Base-by-base conservation (phyloP, 2,797 vertebrate genomes). In the Petrocephalus schoutedeni region DNA sequence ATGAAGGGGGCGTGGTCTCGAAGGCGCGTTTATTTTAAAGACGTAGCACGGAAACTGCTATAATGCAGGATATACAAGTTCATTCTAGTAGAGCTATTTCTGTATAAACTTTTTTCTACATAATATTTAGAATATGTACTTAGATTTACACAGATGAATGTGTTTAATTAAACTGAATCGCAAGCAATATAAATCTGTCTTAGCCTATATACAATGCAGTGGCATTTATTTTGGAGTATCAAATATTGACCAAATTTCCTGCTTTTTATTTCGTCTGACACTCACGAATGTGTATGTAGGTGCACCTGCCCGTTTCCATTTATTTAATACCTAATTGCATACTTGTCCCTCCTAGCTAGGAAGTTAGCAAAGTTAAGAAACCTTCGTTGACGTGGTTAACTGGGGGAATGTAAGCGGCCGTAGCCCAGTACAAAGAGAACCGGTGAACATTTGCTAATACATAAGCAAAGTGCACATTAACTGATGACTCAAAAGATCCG, bases 401-500 rank as follows among this genome's bases (percentile, higher is more conserved):
- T 16, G 45, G 82, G 23, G 56, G 49, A 14, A 41, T 16, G 4
- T 67, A 51, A 51, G 41, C 58, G 67, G 64, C 59, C 2, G 61
- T 9, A 71, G 53, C 88, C 67, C 67, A 8, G 36, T 61, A 36
- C n/a, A 5, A 82, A 61, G 71, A 41, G 36, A 41, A 41, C 51
- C 2, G 88, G 10, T 8, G 90, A 93, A 89, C 95, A 91, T 92
- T 92, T 89, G 93, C 95, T 92, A 51, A 51, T 51, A 51, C 49
- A 0, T 51, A 0, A 51, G 93, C 93, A 90, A 88, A 94, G 93
- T 94, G 92, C 93, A 92, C 93, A 91, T 93, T 94, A 95, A 49
- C 45, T 3, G 5, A 49, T 49, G 95, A 96, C 91, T 91, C 93
- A 95, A 94, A 94, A 95, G 95, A 95, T 95, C 94, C 95, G 93